Base-by-base conservation (phyloP, 2,797 vertebrate genomes). In the Gymnoscopelus braueri region DNA sequence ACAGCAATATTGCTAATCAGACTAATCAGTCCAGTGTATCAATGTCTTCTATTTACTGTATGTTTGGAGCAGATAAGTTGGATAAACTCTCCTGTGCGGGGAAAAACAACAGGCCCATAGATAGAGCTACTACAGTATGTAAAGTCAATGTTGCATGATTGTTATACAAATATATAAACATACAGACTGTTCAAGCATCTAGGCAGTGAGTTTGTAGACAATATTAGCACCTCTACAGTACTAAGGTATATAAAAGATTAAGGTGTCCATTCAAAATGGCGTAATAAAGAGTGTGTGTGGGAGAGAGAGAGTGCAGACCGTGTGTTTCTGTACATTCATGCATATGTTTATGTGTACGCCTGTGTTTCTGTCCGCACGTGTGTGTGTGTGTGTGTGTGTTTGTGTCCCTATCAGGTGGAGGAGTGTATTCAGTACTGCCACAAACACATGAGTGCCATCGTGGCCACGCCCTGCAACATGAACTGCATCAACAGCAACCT, bases 401-500 rank as follows among this genome's bases (percentile, higher is more conserved):
- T 62, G 58, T 13, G 35, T 64, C 32, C 24, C 35, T 65, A 4
- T 70, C 85, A 99, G 98, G 98, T 99, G 83, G 97, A 98, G 74
- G 95, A 97, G 72, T 99, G 98, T 74, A 92, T 98, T 87, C 93
- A 92, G 81, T 99, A 96, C 83, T 99, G 97, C 77, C 96, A 99
- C 86, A 92, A 95, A 90, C 94, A 99, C 86, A 99, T 99, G 96
- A 98, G 95, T 62, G 94, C 95, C 74, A 96, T 99, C 71, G 93
- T 99, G 77, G 94, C 96, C 19, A 98, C 98, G 0, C 96, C 97
- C 0, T 99, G 97, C 91, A 99, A 98, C 91, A 99, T 99, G 98
- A 99, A 97, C 90, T 99, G 98, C 91, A 97, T 99, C 91, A 99
- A 98, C 77, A 95, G 95, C 87, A 97, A 96, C 84, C 93, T 99